Conservation (phyloP, 2,113 vertebrate species). For the Neopipo cinnamomea region DNA sequence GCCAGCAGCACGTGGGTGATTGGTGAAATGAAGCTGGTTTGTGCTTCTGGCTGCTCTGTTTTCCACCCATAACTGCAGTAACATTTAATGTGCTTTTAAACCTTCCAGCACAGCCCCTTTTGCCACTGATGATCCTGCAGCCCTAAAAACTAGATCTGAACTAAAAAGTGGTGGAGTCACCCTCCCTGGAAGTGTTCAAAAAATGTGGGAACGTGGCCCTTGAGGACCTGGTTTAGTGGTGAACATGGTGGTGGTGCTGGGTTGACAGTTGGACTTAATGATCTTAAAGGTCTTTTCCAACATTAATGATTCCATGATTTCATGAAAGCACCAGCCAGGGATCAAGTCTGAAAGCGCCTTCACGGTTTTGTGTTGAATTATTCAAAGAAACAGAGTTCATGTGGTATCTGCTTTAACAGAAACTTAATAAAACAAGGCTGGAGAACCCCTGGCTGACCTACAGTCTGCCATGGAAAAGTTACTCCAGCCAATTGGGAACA, state of each 20-base stretch:
- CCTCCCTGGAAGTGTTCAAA: background rate
- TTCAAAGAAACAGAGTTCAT: background rate
- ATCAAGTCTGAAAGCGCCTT: background rate
- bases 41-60: background rate
- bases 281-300: background rate
- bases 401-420: background rate
- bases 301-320: background rate
- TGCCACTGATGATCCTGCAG: rapidly evolving
- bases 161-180: background rate
- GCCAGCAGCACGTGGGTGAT: background rate
- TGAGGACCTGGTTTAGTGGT: background rate
- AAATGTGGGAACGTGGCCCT: background rate
- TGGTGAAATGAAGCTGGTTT: background rate
- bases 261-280: background rate
- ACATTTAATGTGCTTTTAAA: background rate
- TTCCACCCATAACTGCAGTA: background rate
- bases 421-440: background rate
- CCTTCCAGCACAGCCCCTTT: background rate
- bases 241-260: background rate
- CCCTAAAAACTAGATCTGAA: background rate
- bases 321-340: background rate
- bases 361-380: background rate
- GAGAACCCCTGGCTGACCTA: background rate
- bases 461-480: background rate
- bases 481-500: background rate